Evolutionary conservation across 2,888 invertebrate species (phyloP), one percentile per base, ranked within the genome.

Genomic region (Lasioglossum figueresi): DNA sequence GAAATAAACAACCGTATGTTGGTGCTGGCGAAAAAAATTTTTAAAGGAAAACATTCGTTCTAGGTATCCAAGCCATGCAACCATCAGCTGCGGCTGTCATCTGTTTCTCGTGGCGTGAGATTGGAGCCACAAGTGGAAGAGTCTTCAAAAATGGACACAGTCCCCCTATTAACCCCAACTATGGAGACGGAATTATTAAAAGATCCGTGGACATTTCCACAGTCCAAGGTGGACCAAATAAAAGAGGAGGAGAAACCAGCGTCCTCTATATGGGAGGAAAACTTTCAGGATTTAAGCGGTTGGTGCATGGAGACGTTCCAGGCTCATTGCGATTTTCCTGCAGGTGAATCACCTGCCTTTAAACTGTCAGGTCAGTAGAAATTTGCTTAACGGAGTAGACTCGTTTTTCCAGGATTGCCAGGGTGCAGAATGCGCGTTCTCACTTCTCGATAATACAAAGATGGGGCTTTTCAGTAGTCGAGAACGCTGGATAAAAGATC

Each of bases 241-340:
- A 87, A 82, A 82, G 86, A 86, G 79, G 92, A 91, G 75, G 86
- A 91, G 52, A 88, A 83, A 76, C 63, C 88, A 43, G 77, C 88
- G 16, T 86, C 90, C 63, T 88, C 90, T 73, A 85, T 89, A 48
- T 95, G 95, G 95, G 94, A 94, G 96, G 97, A 97, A 95, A 96
- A 96, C 95, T 97, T 97, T 96, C 96, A 97, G 96, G 97, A 97
- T 95, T 96, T 97, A 95, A 96, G 95, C 93, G 95, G 95, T 91
- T 97, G 96, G 96, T 96, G 96, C 90, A 93, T 93, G 91, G 92
- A 93, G 83, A 86, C 89, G 87, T 93, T 92, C 88, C 93, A 92
- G 90, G 90, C 88, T 88, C 93, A 89, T 92, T 94, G 92, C 94
- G 92, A 91, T 93, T 94, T 94, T 94, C 94, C 88, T 93, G 91